Evolutionary conservation across 2,888 invertebrate genomes (phyloP).

Genomic region (Euclidia mi): DNA sequence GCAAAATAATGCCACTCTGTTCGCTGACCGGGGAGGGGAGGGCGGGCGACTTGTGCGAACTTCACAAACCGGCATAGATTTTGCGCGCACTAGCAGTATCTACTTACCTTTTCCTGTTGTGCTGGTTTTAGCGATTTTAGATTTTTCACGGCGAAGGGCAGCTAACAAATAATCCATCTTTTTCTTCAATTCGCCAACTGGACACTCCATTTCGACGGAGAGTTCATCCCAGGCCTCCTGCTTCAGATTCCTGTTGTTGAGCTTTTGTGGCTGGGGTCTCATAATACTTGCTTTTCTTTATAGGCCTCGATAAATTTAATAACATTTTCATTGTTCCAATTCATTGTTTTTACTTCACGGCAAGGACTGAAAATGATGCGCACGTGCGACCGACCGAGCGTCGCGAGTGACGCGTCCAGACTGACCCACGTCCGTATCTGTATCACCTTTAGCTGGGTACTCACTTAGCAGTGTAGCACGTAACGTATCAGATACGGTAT

Average conservation of each 20-base stretch:
- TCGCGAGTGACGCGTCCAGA: conserved; percentile 1
- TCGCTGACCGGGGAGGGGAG: conserved; percentile 15
- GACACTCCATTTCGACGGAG: conserved; percentile 27
- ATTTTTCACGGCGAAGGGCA: conserved; percentile 34
- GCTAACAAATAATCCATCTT: conserved; percentile 40
- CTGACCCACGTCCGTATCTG: conserved; percentile 9
- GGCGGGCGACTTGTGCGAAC: conserved; percentile 25
- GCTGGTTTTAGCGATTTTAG: conserved; percentile 31
- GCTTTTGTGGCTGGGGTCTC: conserved; percentile 39
- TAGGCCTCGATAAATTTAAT: conserved; percentile 44
- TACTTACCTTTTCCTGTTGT: conserved; percentile 36
- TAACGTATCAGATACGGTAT: too few relatives aligned
- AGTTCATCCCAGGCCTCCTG: conserved; percentile 36
- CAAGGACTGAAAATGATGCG: conserved; percentile 32
- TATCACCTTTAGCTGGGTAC: too few relatives aligned
- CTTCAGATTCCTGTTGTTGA: conserved; percentile 36
- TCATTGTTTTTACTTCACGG: conserved; percentile 31
- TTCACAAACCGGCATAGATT: conserved; percentile 27
- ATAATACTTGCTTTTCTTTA: conserved; percentile 41
- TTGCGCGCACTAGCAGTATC: conserved; percentile 9
- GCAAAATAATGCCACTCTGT: conserved; percentile 22
- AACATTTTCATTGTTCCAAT: conserved; percentile 40
- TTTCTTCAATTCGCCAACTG: conserved; percentile 34
- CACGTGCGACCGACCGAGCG: conserved; percentile 15
- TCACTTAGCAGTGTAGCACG: too few relatives aligned